Conservation (phyloP, 2,888 invertebrate genomes). For the Odontocolon sp. region DNA sequence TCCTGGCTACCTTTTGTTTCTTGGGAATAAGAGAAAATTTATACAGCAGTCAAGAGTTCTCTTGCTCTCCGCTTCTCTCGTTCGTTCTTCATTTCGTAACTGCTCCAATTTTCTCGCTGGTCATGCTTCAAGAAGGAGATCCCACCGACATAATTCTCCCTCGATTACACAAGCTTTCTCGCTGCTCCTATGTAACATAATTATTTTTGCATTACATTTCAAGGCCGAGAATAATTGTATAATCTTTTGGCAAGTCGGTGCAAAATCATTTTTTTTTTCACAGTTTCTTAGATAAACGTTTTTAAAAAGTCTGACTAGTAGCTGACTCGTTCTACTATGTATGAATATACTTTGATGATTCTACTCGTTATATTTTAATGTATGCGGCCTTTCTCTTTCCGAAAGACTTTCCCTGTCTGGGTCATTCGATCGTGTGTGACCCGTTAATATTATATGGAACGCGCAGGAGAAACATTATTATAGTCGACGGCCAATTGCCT, state of each 20-base stretch:
- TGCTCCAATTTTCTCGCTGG: constrained; percentile 40
- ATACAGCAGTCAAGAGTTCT: background rate
- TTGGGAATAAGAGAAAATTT: constrained; percentile 4
- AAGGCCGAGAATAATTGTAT: constrained; percentile 16
- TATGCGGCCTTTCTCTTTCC: constrained; percentile 72
- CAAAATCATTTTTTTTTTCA: background rate
- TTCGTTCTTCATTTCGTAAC: constrained; percentile 29
- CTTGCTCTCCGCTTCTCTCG: background rate
- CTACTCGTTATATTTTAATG: background rate
- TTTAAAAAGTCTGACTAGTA: background rate
- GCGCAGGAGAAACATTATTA: background rate
- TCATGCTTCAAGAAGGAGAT: constrained; percentile 16
- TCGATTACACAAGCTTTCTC: constrained; percentile 20
- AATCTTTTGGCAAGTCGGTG: too few species aligned
- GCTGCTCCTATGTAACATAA: constrained; percentile 6
- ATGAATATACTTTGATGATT: background rate
- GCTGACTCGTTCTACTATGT: background rate
- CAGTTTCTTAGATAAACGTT: background rate
- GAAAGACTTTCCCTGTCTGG: constrained; percentile 71
- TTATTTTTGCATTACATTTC: constrained; percentile 9
- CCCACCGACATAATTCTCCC: constrained; percentile 9
- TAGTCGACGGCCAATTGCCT: background rate
- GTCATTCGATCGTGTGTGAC: constrained; percentile 30
- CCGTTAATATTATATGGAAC: background rate
- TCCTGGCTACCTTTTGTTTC: background rate